Conservation (phyloP, 2,113 vertebrate genomes). For the Gulo gulo region DNA sequence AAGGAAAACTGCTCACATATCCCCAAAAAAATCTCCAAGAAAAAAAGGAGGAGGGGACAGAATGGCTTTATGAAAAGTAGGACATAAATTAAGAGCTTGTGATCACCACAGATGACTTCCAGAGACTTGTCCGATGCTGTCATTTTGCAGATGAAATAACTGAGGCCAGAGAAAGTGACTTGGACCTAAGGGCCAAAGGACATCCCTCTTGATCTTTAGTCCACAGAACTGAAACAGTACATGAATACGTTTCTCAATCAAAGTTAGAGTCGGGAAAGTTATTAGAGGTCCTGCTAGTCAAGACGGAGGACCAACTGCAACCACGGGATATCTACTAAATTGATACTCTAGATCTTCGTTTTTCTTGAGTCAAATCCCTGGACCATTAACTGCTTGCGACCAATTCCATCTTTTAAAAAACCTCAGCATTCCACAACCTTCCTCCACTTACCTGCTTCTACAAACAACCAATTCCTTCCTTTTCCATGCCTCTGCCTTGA, state of each 20-base stretch:
- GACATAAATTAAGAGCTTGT: not conserved
- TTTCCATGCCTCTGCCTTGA: not conserved
- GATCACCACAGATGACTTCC: not conserved
- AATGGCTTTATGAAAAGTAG: not conserved
- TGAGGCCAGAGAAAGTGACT: not conserved
- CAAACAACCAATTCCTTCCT: not conserved
- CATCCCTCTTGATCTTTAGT: not conserved
- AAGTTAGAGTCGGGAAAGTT: not conserved
- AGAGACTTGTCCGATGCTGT: not conserved
- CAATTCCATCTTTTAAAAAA: slow-evolving; percentile 20
- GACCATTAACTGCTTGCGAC: not conserved
- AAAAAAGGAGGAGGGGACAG: not conserved
- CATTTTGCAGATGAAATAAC: not conserved
- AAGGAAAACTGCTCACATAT: not conserved
- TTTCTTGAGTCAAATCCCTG: not conserved
- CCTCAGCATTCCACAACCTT: not conserved
- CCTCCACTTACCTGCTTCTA: not conserved
- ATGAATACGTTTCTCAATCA: not conserved
- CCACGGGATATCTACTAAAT: not conserved
- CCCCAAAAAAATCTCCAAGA: not conserved
- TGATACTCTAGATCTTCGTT: not conserved
- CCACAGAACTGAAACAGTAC: not conserved
- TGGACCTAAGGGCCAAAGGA: not conserved
- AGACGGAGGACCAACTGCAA: not conserved
- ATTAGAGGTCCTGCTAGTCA: too few species aligned